phyloP scores from a whole-genome alignment of 1,140 invertebrate genomes.

The Sarcophaga peregrina region DNA sequence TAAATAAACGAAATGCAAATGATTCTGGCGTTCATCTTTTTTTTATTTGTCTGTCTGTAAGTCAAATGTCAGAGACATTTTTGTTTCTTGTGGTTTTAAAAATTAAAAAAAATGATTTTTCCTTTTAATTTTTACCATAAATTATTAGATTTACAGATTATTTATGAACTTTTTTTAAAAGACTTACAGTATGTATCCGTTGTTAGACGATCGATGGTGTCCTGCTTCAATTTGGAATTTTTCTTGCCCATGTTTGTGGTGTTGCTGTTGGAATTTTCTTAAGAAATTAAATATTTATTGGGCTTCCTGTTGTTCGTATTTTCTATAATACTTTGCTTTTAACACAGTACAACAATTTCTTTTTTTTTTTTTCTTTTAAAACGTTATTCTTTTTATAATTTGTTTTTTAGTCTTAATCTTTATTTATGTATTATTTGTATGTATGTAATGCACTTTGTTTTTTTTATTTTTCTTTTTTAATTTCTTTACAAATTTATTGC shows the following conservation, averaged over 20 bases:
- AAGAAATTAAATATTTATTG: background rate
- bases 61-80: no score
- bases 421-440: no score
- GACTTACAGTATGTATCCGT: constrained; percentile 92
- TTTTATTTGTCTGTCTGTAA: no score
- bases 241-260: constrained; percentile 81
- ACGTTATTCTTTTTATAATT: constrained; percentile 3
- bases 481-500: background rate
- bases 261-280: background rate
- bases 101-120: no score
- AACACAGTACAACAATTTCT: background rate
- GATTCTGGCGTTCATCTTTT: no score
- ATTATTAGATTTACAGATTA: no score
- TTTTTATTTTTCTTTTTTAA: background rate
- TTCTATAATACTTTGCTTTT: background rate
- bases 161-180: constrained; percentile 3
- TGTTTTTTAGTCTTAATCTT: constrained; percentile 38
- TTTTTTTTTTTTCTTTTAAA: background rate
- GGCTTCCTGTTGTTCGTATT: no score
- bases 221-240: constrained; percentile 92
- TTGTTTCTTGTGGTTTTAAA: background rate
- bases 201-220: constrained; percentile 88
- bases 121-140: background rate
- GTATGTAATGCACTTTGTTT: constrained; percentile 8
- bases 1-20: background rate